Conservation (phyloP, 2,888 invertebrate species). For the Athalia cordata region DNA sequence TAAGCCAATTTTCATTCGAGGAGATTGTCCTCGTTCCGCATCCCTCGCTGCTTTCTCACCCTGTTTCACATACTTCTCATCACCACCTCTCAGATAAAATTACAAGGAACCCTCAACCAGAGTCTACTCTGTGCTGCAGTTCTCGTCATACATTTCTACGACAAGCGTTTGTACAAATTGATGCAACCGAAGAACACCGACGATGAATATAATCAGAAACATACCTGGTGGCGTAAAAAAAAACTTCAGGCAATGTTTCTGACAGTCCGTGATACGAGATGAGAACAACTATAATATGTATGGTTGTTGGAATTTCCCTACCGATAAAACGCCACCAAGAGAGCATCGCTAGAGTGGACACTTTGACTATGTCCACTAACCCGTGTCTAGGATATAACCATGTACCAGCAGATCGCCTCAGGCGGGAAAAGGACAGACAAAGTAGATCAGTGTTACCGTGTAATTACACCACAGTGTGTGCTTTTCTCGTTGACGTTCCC, state of each 20-base stretch:
- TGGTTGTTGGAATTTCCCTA: background rate
- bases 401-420: background rate
- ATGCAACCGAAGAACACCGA: too few relatives aligned
- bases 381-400: conserved; percentile 23
- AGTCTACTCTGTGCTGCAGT: too few relatives aligned
- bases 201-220: too few relatives aligned
- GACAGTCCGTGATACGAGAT: background rate
- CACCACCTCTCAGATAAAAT: background rate
- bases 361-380: conserved; percentile 4
- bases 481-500: background rate
- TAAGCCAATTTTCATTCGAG: conserved; percentile 27
- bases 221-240: too few relatives aligned
- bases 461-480: conserved; percentile 22
- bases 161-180: too few relatives aligned
- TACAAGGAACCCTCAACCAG: too few relatives aligned
- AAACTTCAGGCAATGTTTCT: too few relatives aligned
- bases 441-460: conserved; percentile 20
- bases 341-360: background rate
- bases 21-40: conserved; percentile 21
- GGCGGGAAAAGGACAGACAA: background rate
- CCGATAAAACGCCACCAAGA: conserved; percentile 3
- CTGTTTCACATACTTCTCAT: background rate
- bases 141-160: background rate
- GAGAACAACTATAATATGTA: background rate
- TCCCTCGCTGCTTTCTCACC: background rate